phyloP scores from a whole-genome alignment of 2,113 vertebrate species.

The Dipodomys stephensi region DNA sequence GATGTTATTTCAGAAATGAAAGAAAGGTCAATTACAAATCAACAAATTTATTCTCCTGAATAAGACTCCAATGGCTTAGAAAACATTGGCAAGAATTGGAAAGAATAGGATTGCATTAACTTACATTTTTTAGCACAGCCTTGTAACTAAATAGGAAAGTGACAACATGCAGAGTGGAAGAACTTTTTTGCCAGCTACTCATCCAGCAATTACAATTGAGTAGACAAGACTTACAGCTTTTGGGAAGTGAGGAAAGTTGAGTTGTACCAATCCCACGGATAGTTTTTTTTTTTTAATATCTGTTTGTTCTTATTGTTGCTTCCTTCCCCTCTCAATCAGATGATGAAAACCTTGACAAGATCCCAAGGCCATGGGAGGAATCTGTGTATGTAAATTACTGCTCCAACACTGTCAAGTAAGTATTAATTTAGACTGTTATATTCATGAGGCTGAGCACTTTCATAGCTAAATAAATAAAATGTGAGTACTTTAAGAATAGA shows the following conservation, averaged over 20 bases:
- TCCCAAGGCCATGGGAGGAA: fast-evolving
- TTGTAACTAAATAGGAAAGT: too few relatives aligned
- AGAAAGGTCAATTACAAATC: too few relatives aligned
- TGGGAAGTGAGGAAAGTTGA: not conserved
- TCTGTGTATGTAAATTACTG: not conserved
- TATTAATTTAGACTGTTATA: not conserved
- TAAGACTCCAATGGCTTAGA: too few relatives aligned
- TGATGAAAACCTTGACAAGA: not conserved
- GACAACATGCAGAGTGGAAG: too few relatives aligned
- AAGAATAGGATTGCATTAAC: too few relatives aligned
- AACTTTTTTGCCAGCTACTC: too few relatives aligned
- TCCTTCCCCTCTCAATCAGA: not conserved
- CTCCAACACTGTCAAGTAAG: not conserved
- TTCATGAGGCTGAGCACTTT: not conserved
- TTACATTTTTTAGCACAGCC: too few relatives aligned
- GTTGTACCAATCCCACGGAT: not conserved
- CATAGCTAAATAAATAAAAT: not conserved
- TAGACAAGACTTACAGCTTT: not conserved
- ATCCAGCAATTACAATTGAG: too few relatives aligned
- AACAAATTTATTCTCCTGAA: too few relatives aligned
- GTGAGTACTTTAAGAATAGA: not conserved
- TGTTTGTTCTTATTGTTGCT: not conserved
- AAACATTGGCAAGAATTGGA: too few relatives aligned
- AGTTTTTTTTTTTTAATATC: not conserved
- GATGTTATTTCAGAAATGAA: too few relatives aligned